These are phyloP conservation scores for Anableps anableps DNA, from an alignment of 2,797 vertebrate genomes.

Conservation along the genomic window DNA sequence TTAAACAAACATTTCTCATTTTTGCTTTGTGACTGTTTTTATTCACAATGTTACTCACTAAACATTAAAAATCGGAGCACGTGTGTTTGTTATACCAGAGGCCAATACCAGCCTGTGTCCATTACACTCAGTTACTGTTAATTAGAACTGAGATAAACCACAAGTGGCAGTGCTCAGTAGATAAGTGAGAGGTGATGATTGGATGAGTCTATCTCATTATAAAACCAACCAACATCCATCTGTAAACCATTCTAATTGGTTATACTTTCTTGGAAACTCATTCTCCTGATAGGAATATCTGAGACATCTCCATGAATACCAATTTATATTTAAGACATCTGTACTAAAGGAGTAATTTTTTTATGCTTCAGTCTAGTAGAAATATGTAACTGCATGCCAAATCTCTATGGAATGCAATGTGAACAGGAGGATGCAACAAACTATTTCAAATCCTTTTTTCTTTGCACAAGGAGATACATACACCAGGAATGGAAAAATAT, in stretches of 20 bases:
- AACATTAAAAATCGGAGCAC: conserved; percentile 7
- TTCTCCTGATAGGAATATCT: neutral
- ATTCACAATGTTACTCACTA: neutral
- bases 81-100: conserved; percentile 20
- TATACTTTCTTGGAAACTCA: neutral
- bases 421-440: conserved; percentile 50
- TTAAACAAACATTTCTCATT: too few species aligned
- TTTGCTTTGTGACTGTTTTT: too few species aligned
- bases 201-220: conserved; percentile 43
- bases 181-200: conserved; percentile 62
- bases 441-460: conserved; percentile 58
- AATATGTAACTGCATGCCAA: conserved; percentile 33
- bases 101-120: conserved; percentile 8
- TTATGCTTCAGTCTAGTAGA: conserved; percentile 49
- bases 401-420: conserved; percentile 59
- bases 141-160: conserved; percentile 59
- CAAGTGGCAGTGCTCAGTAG: conserved; percentile 39
- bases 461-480: conserved; percentile 68
- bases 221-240: conserved; percentile 44
- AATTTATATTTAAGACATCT: conserved; percentile 31
- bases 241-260: conserved; percentile 27
- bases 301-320: conserved; percentile 42
- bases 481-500: conserved; percentile 73
- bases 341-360: conserved; percentile 34
- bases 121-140: conserved; percentile 51